Base-by-base conservation (phyloP, 2,797 vertebrate species). In the Rousettus madagascariensis region DNA sequence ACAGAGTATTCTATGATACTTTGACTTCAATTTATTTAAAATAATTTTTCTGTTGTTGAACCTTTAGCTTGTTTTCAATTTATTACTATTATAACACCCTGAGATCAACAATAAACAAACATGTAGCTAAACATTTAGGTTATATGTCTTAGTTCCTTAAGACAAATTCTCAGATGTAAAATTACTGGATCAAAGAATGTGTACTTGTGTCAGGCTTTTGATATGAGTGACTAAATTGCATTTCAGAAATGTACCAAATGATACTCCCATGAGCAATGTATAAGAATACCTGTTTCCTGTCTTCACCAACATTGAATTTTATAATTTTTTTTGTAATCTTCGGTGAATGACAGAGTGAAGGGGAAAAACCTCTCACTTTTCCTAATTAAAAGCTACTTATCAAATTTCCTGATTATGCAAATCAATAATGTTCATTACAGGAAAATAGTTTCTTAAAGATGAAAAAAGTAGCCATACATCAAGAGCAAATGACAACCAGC, bases 371-470 rank as follows among this genome's bases (percentile, higher is more conserved):
- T 53, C 26, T 90, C 30, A 90, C 66, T 90, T 96, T 95, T 72
- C 30, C 30, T 86, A 90, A 90, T 89, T 82, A 68, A 90, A 94
- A 94, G 33, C 53, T 92, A 49, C 26, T 82, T 69, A 82, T 41
- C 71, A 19, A 17, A 72, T 86, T 90, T 82, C 5, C 43, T 78
- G 55, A 88, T 83, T 82, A 72, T 90, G 33, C 77, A 61, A 71
- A 57, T 63, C 53, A 77, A 28, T 86, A 74, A 63, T 69, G 20
- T 77, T 75, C 28, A 95, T 88, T 61, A 90, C 6, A 71, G 33
- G 82, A 86, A 90, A 79, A 77, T n/a, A 90, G 17, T 72, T 57
- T 85, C 11, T 88, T 66, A 69, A 91, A 66, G 24, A 38, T 74
- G 43, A 41, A 11, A 46, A 69, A 92, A 46, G 15, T 49, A 86